Evolutionary conservation across 2,113 vertebrate species (phyloP).

Genomic region (Loxodonta africana): DNA sequence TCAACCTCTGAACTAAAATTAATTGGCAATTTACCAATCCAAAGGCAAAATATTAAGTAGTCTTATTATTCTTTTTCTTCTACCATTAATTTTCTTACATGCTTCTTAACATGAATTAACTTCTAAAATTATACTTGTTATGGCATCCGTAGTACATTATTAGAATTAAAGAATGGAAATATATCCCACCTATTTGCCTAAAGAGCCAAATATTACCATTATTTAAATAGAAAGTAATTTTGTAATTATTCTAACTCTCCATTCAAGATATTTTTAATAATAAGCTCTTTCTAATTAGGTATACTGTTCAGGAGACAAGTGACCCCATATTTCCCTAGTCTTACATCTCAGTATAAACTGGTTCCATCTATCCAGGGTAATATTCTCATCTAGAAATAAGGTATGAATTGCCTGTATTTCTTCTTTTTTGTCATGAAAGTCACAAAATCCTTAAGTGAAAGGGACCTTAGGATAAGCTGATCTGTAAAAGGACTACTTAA

Average conservation of each 20-base stretch:
- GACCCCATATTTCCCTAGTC: background rate
- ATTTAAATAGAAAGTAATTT: constrained; percentile 11
- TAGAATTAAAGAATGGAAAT: constrained; percentile 32
- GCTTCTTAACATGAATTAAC: background rate
- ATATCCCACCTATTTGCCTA: background rate
- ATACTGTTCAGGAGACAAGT: background rate
- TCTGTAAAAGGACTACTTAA: constrained; percentile 25
- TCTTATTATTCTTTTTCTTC: too few relatives aligned
- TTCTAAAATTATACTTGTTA: constrained; percentile 23
- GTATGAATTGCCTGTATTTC: background rate
- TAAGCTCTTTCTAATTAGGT: background rate
- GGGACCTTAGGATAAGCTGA: background rate
- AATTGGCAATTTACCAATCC: constrained; percentile 17
- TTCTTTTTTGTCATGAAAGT: background rate
- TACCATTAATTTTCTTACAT: too few relatives aligned
- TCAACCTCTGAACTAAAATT: background rate
- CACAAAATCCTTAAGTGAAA: constrained; percentile 47
- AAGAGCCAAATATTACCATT: background rate
- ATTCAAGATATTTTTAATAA: background rate
- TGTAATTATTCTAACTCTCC: background rate
- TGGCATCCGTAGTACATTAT: background rate
- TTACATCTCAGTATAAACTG: background rate
- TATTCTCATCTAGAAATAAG: constrained; percentile 23
- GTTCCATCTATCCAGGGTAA: background rate
- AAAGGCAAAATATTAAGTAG: background rate